phyloP scores from a whole-genome alignment of 1,140 invertebrate genomes.

The Theocolax elegans region DNA sequence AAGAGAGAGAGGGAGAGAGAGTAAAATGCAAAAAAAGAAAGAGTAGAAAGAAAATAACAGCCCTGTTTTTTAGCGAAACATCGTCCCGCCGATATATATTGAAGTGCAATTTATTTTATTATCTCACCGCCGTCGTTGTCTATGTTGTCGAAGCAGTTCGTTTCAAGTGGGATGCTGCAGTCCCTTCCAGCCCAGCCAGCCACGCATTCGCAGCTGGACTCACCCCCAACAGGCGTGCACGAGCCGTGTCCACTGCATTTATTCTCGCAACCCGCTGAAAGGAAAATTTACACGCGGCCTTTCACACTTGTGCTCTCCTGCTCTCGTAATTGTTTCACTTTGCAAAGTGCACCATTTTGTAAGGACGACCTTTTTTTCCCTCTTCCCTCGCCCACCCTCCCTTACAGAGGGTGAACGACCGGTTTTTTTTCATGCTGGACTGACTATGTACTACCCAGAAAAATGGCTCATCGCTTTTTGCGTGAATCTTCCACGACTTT shows the following conservation, averaged over 20 bases:
- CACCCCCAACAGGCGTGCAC: slow-evolving; percentile 85
- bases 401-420: no score
- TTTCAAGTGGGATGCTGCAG: slow-evolving; percentile 90
- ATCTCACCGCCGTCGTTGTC: slow-evolving; percentile 95
- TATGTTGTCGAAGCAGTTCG: slow-evolving; percentile 91
- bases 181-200: slow-evolving; percentile 91
- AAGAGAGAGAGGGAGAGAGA: not conserved
- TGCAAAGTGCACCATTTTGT: slow-evolving; percentile 13
- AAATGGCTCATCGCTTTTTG: no score
- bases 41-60: not conserved
- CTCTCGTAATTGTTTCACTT: slow-evolving; percentile 17
- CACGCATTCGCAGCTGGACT: slow-evolving; percentile 91
- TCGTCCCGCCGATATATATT: no score
- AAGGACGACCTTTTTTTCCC: slow-evolving; percentile 5
- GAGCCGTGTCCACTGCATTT: slow-evolving; percentile 91
- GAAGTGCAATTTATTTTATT: slow-evolving; percentile 29
- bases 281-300: slow-evolving; percentile 36
- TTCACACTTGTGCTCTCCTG: not conserved
- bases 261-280: slow-evolving; percentile 92
- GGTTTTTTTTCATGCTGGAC: no score
- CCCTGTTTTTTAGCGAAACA: no score
- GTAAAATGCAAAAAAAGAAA: not conserved
- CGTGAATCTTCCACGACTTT: no score
- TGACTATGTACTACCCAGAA: no score
- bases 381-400: no score